phyloP scores from a whole-genome alignment of 2,113 vertebrate genomes.

The Bufo bufo region DNA sequence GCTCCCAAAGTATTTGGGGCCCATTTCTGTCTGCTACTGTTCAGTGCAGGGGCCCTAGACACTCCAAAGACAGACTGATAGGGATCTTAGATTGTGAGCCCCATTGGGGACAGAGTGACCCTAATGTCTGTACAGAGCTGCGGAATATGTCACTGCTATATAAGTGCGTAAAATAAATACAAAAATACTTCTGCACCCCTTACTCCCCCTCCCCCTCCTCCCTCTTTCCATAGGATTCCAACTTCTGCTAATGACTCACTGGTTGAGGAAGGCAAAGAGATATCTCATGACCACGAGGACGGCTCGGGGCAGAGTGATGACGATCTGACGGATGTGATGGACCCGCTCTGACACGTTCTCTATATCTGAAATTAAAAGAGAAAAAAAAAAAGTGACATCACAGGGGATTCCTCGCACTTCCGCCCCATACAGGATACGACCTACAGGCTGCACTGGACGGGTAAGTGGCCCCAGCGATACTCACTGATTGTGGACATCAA shows the following conservation, averaged over 20 bases:
- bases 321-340: constrained; percentile 92
- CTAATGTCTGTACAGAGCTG: no score
- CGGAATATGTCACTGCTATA: no score
- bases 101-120: no score
- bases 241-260: constrained; percentile 78
- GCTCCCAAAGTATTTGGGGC: background rate
- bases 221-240: background rate
- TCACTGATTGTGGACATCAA: constrained; percentile 97
- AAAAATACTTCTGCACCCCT: no score
- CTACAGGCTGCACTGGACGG: background rate
- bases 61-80: no score
- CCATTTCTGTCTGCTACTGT: no score
- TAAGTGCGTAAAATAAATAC: no score
- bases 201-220: background rate
- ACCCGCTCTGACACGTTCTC: constrained; percentile 88
- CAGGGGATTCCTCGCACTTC: no score
- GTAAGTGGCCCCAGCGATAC: constrained; percentile 63
- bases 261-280: constrained; percentile 96
- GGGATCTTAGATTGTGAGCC: no score
- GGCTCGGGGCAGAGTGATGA: constrained; percentile 85
- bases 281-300: constrained; percentile 98
- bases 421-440: background rate
- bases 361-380: constrained; percentile 79
- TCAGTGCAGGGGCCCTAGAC: no score
- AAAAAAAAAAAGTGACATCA: background rate